phyloP scores from a whole-genome alignment of 1,140 invertebrate species.

The Listronotus bonariensis region DNA sequence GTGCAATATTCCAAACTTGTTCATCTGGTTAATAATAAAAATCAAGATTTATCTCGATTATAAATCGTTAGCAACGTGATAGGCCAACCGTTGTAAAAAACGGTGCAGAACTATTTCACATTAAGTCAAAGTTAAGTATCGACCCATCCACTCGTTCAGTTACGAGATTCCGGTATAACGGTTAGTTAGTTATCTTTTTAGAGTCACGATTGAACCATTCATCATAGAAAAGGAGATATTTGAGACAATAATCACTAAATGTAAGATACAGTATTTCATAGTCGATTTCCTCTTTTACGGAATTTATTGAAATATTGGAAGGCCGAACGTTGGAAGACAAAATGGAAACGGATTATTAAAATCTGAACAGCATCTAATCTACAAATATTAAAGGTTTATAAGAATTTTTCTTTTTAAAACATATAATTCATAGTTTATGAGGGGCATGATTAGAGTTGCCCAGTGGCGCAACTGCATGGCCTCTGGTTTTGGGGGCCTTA shows the following conservation, averaged over 20 bases:
- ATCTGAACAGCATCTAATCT: neutral
- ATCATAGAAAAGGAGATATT: constrained; percentile 26
- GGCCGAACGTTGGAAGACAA: constrained; percentile 2
- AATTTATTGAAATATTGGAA: constrained; percentile 15
- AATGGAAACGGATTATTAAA: constrained; percentile 12
- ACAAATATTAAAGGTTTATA: constrained; percentile 4
- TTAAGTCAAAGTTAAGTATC: constrained; percentile 9
- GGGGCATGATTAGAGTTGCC: too few relatives aligned
- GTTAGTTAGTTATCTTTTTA: constrained; percentile 22
- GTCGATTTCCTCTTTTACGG: constrained; percentile 17
- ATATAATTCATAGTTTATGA: too few relatives aligned
- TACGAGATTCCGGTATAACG: constrained; percentile 16
- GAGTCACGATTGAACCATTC: constrained; percentile 26
- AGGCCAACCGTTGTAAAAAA: constrained; percentile 11
- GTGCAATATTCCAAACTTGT: neutral
- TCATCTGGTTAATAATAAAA: neutral
- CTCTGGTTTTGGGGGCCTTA: too few relatives aligned
- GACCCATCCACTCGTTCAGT: constrained; percentile 4
- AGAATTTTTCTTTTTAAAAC: too few relatives aligned
- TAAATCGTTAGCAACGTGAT: constrained; percentile 14
- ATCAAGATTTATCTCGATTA: constrained; percentile 9
- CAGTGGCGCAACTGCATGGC: too few relatives aligned
- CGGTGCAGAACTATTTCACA: constrained; percentile 5
- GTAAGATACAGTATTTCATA: constrained; percentile 24
- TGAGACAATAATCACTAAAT: constrained; percentile 25